These are phyloP conservation scores for Coleophora deauratella DNA, from an alignment of 2,888 invertebrate species.

Conservation along the genomic window DNA sequence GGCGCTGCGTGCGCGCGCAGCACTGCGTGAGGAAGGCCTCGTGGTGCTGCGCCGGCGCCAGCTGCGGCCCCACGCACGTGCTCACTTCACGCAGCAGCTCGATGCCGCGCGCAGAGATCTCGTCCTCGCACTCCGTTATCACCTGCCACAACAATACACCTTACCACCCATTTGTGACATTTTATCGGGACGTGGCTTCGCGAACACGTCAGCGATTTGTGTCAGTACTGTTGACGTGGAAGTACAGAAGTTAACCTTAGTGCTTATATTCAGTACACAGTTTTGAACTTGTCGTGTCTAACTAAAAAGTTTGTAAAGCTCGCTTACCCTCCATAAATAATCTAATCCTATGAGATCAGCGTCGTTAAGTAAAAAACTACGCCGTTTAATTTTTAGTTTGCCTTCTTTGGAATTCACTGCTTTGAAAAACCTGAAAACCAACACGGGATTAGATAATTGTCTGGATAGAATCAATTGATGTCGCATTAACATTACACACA, in stretches of 20 bases:
- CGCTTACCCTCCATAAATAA: slow-evolving; percentile 92
- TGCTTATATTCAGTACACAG: too few relatives aligned
- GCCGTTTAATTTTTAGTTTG: slow-evolving; percentile 89
- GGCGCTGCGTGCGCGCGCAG: slow-evolving; percentile 88
- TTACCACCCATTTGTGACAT: too few relatives aligned
- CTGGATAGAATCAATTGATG: too few relatives aligned
- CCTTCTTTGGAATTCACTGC: slow-evolving; percentile 96
- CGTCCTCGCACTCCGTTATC: slow-evolving; percentile 91
- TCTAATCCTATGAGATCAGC: slow-evolving; percentile 96
- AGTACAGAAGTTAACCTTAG: too few relatives aligned
- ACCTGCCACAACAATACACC: slow-evolving; percentile 63
- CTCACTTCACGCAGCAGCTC: slow-evolving; percentile 93
- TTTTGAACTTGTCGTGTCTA: too few relatives aligned
- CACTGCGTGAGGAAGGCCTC: slow-evolving; percentile 94
- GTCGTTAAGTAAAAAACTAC: slow-evolving; percentile 92
- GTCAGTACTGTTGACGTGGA: too few relatives aligned
- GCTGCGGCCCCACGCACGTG: slow-evolving; percentile 91
- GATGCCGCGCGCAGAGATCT: slow-evolving; percentile 94
- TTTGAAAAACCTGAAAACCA: slow-evolving; percentile 85
- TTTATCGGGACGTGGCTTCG: too few relatives aligned
- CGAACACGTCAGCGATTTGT: too few relatives aligned
- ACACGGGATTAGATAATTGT: slow-evolving; percentile 1
- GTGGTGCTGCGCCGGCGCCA: slow-evolving; percentile 90
- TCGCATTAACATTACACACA: too few relatives aligned
- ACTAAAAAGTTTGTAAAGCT: neutral